Evolutionary conservation across 1,140 invertebrate genomes (phyloP), one percentile per base, ranked within the genome.

Genomic region (Zaprionus vittiger): DNA sequence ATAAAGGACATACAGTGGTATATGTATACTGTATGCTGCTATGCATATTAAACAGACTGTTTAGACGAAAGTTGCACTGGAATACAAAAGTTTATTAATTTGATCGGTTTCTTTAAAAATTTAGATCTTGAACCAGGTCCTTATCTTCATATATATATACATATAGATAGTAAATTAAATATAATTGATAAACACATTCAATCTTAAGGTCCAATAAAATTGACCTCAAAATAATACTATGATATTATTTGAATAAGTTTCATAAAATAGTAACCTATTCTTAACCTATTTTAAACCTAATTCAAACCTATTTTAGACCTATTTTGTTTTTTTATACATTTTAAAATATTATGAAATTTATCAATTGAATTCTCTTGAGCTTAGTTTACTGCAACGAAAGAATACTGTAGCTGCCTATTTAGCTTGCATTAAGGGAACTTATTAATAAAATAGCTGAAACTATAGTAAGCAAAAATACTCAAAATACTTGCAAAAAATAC

Each of bases 1-100:
- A 62, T 20, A 37, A 9, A 54, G 34, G n/a, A 28, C 31, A 41
- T 37, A 69, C 67, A 54, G 67, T 61, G 61, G 61, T 7, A 28
- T 63, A 52, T 7, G 17, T 52, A 52, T 52, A 20, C 47, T 52
- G n/a, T 7, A 17, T 17, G 41, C 41, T 44, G 41, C 7, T 47
- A 7, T 47, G 41, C 41, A 47, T 47, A 17, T 47, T 47, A 47
- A 47, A 47, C n/a, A 47, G 41, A 47, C n/a, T 7, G 2, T 47
- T 17, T 47, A 9, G n/a, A 47, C 3, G 41, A 9, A 47, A 47
- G 6, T 9, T 9, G 7, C 41, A 17, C 6, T 47, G 41, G 6
- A 4, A 9, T 47, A 9, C 7, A 47, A 2, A n/a, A n/a, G 7
- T 47, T 47, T 17, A 4, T n/a, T n/a, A 4, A 6, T 17, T 47